These are phyloP conservation scores for Aplochiton taeniatus DNA, from an alignment of 2,797 vertebrate genomes.

Conservation along the genomic window DNA sequence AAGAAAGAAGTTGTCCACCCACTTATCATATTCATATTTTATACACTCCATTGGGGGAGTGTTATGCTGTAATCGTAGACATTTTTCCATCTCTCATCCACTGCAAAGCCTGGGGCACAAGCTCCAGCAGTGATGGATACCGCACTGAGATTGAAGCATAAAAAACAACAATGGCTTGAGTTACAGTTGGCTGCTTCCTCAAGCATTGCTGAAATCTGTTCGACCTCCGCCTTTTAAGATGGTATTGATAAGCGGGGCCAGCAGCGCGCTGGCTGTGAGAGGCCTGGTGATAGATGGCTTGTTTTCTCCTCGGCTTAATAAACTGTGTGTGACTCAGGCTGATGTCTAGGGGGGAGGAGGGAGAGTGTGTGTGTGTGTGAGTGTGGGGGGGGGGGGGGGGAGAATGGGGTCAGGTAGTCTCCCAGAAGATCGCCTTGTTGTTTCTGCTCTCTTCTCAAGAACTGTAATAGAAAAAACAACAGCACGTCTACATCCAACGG, in stretches of 20 bases:
- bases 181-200: conserved; percentile 49
- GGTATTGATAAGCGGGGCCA: conserved; percentile 61
- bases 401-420: too few relatives aligned
- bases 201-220: conserved; percentile 52
- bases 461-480: too few relatives aligned
- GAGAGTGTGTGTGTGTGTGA: conserved; percentile 23
- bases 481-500: too few relatives aligned
- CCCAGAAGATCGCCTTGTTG: too few relatives aligned
- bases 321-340: conserved; percentile 52
- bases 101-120: too few relatives aligned
- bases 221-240: conserved; percentile 51
- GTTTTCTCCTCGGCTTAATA: conserved; percentile 47
- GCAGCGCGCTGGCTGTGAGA: conserved; percentile 60
- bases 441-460: too few relatives aligned
- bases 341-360: conserved; percentile 46
- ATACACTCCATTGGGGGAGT: too few relatives aligned
- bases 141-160: neutral
- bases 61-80: too few relatives aligned
- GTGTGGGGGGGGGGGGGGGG: too few relatives aligned
- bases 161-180: conserved; percentile 11
- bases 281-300: conserved; percentile 64
- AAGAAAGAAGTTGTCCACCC: too few relatives aligned
- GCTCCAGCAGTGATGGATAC: neutral
- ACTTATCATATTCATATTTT: too few relatives aligned
- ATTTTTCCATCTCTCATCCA: too few relatives aligned